These are phyloP conservation scores for Drosophila prostipennis DNA, from an alignment of 2,888 invertebrate genomes.

Conservation along the genomic window DNA sequence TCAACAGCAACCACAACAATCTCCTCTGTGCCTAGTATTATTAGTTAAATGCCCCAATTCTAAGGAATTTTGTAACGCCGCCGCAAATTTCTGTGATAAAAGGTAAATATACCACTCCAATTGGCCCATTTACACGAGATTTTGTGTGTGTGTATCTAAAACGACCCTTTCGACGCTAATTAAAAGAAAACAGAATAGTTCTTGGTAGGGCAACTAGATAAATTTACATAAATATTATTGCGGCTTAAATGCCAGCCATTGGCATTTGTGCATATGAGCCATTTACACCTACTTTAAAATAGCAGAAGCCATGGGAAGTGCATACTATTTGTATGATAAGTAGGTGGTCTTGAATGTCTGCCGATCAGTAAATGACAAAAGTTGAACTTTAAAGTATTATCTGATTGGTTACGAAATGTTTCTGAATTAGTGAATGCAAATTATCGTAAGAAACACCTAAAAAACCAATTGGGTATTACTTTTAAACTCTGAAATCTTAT, in stretches of 20 bases:
- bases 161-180: not conserved
- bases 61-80: slow-evolving; percentile 84
- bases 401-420: not conserved
- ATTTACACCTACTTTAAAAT: slow-evolving; percentile 9
- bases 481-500: too few species aligned
- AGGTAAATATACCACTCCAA: slow-evolving; percentile 76
- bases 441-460: not conserved
- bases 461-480: too few species aligned
- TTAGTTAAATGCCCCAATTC: slow-evolving; percentile 85
- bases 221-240: slow-evolving; percentile 12
- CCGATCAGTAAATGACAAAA: slow-evolving; percentile 17
- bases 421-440: not conserved
- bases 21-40: slow-evolving; percentile 84
- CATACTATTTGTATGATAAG: slow-evolving; percentile 18
- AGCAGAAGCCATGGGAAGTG: slow-evolving; percentile 3
- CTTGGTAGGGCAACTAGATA: not conserved
- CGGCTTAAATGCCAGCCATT: slow-evolving; percentile 26
- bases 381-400: slow-evolving; percentile 24
- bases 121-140: not conserved
- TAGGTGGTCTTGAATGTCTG: slow-evolving; percentile 2
- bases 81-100: slow-evolving; percentile 84
- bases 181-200: not conserved
- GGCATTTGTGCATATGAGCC: slow-evolving; percentile 31
- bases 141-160: not conserved
- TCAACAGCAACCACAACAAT: slow-evolving; percentile 78